A percentile compares a stretch with the other conserved stretches of the same genome.
These are phyloP conservation scores for Hippopotamus amphibius DNA, from an alignment of 2,113 vertebrate species.

Conservation along the genomic window DNA sequence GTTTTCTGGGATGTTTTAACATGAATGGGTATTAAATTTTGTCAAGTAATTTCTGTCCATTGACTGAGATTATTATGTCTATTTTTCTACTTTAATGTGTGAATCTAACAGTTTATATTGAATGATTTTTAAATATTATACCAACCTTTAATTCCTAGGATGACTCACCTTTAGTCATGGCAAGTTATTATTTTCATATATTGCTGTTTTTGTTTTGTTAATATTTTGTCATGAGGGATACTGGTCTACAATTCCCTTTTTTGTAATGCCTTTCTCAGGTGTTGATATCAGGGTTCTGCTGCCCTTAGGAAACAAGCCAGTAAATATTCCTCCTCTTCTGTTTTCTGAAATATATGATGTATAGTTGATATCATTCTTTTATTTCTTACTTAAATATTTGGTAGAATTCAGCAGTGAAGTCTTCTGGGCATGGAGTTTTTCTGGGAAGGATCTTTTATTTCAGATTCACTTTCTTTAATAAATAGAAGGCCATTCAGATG, in stretches of 20 bases:
- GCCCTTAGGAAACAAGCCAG: not conserved
- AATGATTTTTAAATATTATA: not conserved
- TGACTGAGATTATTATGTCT: not conserved
- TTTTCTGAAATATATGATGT: not conserved
- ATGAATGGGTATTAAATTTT: not conserved
- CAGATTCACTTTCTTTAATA: not conserved
- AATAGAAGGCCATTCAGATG: not conserved
- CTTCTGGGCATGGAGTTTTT: not conserved
- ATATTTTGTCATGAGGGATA: not conserved
- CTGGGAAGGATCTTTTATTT: not conserved
- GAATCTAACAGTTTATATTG: not conserved
- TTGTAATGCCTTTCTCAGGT: not conserved
- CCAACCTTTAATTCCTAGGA: not conserved
- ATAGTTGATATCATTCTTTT: not conserved
- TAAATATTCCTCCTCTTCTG: not conserved
- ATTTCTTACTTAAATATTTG: not conserved
- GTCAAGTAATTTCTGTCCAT: not conserved
- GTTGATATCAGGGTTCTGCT: not conserved
- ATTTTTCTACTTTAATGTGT: not conserved
- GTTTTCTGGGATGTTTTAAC: not conserved
- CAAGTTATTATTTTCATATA: not conserved
- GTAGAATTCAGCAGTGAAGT: not conserved
- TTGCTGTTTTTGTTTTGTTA: not conserved
- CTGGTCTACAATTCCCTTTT: not conserved
- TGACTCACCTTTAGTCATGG: not conserved